A percentile compares a stretch with the other conserved stretches of the same genome.
These are phyloP conservation scores for Metridium senile DNA, from an alignment of 92 coral and sea anemone species.

Conservation along the genomic window DNA sequence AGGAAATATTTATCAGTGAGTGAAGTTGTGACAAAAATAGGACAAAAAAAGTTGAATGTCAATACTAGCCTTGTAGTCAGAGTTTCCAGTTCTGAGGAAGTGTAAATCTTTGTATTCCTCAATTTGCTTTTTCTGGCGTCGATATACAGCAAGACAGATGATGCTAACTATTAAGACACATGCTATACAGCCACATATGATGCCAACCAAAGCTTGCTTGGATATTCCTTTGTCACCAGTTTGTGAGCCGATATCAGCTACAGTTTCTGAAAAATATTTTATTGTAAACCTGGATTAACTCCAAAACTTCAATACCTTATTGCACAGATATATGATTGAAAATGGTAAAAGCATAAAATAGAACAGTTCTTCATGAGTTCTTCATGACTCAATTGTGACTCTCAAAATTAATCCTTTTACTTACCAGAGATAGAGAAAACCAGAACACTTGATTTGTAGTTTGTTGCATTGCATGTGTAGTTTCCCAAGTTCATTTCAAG, in stretches of 20 bases:
- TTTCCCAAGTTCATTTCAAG: slow-evolving; percentile 48
- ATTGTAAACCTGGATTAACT: neutral
- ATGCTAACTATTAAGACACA: slow-evolving; percentile 48
- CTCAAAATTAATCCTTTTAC: neutral
- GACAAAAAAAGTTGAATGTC: neutral
- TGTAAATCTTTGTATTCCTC: slow-evolving; percentile 66
- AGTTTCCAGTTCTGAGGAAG: slow-evolving; percentile 63
- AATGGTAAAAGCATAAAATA: no score
- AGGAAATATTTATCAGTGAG: neutral
- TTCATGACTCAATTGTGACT: no score
- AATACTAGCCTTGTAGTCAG: slow-evolving; percentile 68
- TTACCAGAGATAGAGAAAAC: slow-evolving; percentile 5
- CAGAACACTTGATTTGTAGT: slow-evolving; percentile 27
- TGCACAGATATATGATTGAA: no score
- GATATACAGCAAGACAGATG: slow-evolving; percentile 46
- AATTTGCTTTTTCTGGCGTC: slow-evolving; percentile 75
- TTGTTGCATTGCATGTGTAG: slow-evolving; percentile 70
- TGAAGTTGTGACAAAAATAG: neutral
- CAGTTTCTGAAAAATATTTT: neutral
- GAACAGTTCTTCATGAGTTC: no score
- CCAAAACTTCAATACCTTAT: no score
- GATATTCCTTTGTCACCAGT: slow-evolving; percentile 1
- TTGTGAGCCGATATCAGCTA: neutral
- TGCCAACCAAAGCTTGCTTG: slow-evolving; percentile 50
- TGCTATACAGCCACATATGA: slow-evolving; percentile 47